Base-by-base conservation (phyloP, 2,113 vertebrate species). In the Macaca mulatta region DNA sequence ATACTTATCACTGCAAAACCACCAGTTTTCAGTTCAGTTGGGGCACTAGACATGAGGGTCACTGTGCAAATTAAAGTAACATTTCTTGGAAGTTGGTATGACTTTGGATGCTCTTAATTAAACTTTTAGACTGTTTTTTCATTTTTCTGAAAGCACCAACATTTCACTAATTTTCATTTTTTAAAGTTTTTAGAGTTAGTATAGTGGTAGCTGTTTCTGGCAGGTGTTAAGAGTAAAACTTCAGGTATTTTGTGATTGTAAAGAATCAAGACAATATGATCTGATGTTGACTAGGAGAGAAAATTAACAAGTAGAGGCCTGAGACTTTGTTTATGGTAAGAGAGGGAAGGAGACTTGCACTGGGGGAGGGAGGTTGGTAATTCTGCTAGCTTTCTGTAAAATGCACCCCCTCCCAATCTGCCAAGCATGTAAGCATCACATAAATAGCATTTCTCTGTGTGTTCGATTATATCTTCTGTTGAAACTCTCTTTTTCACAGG, bases 401-500 rank as follows among this genome's bases (percentile, higher is more conserved):
- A 74, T 91, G 40, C 10, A 64, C 27, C 25, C 81, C 75, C 48
- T 61, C 77, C 84, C 77, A 7, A 80, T 94, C 95, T 94, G 88
- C 95, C 96, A 89, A 77, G 81, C 92, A 90, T 89, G 79, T 96
- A 95, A 97, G 57, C 85, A 88, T 98, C 96, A 89, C 92, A 90
- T 0, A 38, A 64, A 57, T 83, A 96, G 96, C 82, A 5, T 74
- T 89, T 59, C 94, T 97, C 32, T 95, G 69, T 98, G 96, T 98
- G 96, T 98, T 97, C 98, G 97, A 81, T 95, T 98, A 89, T 93
- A 38, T 98, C 97, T 97, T 97, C 85, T 98, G 93, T 96, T 97
- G 83, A 98, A 95, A 98, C 97, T 98, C 97, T 98, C 97, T 98
- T 96, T 96, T 96, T 98, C 95, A 97, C 98, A 99, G 99, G 98